A percentile compares a stretch with the other conserved stretches of the same genome.
phyloP scores from a whole-genome alignment of 2,113 vertebrate species.

The Vombatus ursinus region DNA sequence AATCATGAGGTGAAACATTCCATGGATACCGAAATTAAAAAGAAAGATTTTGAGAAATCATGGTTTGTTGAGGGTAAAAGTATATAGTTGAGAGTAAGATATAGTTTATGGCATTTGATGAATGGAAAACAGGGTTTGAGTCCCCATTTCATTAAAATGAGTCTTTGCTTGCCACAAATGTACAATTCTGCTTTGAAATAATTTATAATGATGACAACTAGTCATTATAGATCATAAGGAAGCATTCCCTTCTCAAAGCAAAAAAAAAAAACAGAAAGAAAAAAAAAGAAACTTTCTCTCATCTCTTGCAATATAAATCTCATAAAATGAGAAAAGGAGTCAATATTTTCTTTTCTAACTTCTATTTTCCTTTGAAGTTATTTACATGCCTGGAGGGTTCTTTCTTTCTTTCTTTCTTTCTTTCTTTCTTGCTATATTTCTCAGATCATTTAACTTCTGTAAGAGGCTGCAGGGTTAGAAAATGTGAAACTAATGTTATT shows the following conservation, averaged over 20 bases:
- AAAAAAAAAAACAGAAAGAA: neutral
- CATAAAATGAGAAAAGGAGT: neutral
- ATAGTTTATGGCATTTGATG: neutral
- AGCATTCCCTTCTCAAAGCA: neutral
- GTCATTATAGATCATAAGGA: neutral
- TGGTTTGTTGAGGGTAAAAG: neutral
- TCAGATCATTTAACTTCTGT: constrained; percentile 48
- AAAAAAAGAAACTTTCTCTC: neutral
- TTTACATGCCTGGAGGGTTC: neutral
- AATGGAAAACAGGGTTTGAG: neutral
- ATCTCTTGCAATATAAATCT: neutral
- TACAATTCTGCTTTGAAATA: neutral
- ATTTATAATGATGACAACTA: neutral
- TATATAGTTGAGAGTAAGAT: neutral
- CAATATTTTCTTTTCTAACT: neutral
- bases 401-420: neutral
- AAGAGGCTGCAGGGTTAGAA: neutral
- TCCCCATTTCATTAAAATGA: neutral
- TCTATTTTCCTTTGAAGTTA: constrained; percentile 21
- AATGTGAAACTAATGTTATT: constrained; percentile 51
- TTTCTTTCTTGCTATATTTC: neutral
- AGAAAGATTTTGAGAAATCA: neutral
- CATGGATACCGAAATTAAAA: neutral
- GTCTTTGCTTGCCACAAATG: neutral
- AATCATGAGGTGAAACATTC: neutral